A percentile compares a stretch with the other conserved stretches of the same genome.
Conservation (phyloP, 2,113 vertebrate species). For the Chrysemys picta region DNA sequence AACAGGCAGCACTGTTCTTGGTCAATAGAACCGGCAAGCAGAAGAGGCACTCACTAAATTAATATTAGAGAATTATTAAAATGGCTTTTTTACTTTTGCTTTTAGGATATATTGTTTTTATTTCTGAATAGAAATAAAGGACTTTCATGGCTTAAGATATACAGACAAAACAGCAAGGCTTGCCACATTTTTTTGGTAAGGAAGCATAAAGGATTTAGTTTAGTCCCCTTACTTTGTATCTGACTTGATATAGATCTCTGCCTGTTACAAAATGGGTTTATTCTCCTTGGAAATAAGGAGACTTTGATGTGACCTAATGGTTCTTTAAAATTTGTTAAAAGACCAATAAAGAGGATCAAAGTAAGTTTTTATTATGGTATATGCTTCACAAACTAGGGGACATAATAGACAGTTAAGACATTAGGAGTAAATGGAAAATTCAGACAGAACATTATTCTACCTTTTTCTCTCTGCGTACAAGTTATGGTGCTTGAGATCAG, state of each 20-base stretch:
- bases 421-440: neutral
- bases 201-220: constrained; percentile 13
- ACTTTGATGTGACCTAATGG: constrained; percentile 64
- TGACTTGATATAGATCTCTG: constrained; percentile 29
- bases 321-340: constrained; percentile 43
- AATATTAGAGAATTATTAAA: neutral
- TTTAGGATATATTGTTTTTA: neutral
- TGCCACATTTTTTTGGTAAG: neutral
- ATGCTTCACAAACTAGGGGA: constrained; percentile 11
- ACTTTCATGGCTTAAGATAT: neutral
- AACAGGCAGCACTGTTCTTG: neutral
- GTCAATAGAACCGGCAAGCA: neutral
- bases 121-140: neutral
- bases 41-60: neutral
- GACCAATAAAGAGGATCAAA: constrained; percentile 48
- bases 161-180: neutral
- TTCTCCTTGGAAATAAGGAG: constrained; percentile 47
- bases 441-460: neutral
- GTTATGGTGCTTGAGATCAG: neutral
- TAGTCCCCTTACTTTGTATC: constrained; percentile 34
- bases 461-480: neutral
- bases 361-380: constrained; percentile 29
- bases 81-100: neutral
- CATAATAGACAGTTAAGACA: constrained; percentile 54
- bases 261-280: constrained; percentile 29